A percentile compares a stretch with the other conserved stretches of the same genome.
Conservation (phyloP, 1,140 invertebrate species). For the Telenomus remus region DNA sequence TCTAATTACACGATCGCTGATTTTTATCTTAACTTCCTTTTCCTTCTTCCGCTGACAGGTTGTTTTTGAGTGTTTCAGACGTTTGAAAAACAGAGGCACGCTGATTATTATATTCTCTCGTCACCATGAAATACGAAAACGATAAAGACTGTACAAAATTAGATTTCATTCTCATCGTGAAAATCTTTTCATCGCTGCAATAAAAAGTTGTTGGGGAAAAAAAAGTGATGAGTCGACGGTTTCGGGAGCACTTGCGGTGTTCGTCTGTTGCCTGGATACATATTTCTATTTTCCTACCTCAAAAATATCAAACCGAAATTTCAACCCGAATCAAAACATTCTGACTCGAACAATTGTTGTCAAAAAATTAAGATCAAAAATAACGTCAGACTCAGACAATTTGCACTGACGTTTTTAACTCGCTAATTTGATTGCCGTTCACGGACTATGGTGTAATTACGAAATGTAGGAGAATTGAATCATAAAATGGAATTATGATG, state of each 20-base stretch:
- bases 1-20: constrained; percentile 29
- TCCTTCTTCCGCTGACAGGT: constrained; percentile 7
- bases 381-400: no score
- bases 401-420: constrained; percentile 7
- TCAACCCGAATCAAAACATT: not conserved
- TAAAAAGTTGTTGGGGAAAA: no score
- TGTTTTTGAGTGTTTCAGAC: no score
- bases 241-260: no score
- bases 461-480: constrained; percentile 12
- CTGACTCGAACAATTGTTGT: not conserved
- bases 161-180: no score
- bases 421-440: constrained; percentile 29
- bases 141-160: no score
- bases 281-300: constrained; percentile 1
- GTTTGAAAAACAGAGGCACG: no score
- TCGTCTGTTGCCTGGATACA: not conserved
- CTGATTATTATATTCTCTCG: no score
- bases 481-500: constrained; percentile 36
- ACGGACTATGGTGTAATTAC: constrained; percentile 12
- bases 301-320: no score
- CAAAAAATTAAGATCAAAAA: not conserved
- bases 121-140: no score
- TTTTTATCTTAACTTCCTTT: constrained; percentile 35
- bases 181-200: no score
- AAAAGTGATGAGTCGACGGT: no score